Percentiles rank a stretch among this genome's conserved stretches.
Conservation (phyloP, 2,113 vertebrate genomes). For the Chroicocephalus ridibundus region DNA sequence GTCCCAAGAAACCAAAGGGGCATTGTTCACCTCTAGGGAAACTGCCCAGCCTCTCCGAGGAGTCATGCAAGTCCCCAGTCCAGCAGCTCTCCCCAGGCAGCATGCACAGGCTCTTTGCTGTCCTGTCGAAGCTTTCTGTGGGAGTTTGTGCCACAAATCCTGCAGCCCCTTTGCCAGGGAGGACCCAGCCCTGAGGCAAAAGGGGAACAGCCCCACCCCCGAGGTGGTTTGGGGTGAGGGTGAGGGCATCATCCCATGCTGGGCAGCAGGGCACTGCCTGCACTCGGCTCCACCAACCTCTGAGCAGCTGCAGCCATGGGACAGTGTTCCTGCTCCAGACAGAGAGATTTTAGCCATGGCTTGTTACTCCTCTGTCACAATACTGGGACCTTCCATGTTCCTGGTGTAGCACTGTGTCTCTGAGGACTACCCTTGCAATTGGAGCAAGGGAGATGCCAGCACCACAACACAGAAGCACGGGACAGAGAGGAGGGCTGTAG, state of each 20-base stretch:
- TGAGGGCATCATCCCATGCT: not conserved
- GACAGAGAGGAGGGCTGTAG: not conserved
- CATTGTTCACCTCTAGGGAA: slow-evolving; percentile 45
- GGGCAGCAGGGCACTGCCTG: not conserved
- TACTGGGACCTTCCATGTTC: not conserved
- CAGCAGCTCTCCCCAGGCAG: not conserved
- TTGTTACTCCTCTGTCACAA: not conserved
- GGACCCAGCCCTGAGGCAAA: not conserved
- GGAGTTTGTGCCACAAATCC: not conserved
- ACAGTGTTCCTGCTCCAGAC: not conserved
- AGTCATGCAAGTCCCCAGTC: not conserved
- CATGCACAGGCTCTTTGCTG: not conserved
- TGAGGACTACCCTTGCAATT: not conserved
- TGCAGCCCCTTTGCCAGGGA: not conserved
- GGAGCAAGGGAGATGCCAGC: not conserved
- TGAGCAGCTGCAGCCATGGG: not conserved
- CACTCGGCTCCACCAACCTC: not conserved
- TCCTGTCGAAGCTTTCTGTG: not conserved
- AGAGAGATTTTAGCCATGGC: not conserved
- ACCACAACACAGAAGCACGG: not conserved
- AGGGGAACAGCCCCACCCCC: not conserved
- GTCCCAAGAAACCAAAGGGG: slow-evolving; percentile 28
- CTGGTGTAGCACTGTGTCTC: not conserved
- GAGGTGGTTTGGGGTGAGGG: not conserved
- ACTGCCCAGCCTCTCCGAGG: not conserved